Evolutionary conservation across 2,113 vertebrate species (phyloP).

Genomic region (Ctenomys sociabilis): DNA sequence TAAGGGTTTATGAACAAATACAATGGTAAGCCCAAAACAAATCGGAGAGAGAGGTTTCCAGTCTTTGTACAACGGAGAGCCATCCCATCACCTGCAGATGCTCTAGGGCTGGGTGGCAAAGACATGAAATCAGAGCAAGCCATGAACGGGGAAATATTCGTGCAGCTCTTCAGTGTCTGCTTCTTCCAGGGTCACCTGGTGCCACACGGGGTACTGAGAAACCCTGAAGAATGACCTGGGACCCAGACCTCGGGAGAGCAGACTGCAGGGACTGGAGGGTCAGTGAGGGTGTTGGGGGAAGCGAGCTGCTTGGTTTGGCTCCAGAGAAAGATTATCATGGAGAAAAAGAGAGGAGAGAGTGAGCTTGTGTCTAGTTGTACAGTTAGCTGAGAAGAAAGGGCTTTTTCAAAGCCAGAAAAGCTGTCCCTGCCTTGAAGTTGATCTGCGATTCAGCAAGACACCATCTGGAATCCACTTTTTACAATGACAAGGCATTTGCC

Average conservation of each 20-base stretch:
- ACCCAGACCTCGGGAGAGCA: not conserved
- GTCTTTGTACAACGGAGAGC: not conserved
- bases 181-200: not conserved
- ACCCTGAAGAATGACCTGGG: accelerated
- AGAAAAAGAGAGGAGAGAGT: not conserved
- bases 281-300: not conserved
- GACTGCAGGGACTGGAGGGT: accelerated
- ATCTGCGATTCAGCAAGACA: not conserved
- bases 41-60: not conserved
- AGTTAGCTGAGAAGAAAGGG: accelerated
- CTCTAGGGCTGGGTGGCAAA: not conserved
- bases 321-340: not conserved
- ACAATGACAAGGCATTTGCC: not conserved
- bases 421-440: not conserved
- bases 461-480: slow-evolving; percentile 28
- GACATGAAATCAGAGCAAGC: not conserved
- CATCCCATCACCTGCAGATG: not conserved
- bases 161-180: not conserved
- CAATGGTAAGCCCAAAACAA: not conserved
- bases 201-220: not conserved
- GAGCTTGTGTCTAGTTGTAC: accelerated
- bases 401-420: not conserved
- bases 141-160: not conserved
- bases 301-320: not conserved
- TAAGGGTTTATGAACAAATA: not conserved